Base-by-base conservation (phyloP, 2,888 invertebrate species). In the Drosophila mercatorum region DNA sequence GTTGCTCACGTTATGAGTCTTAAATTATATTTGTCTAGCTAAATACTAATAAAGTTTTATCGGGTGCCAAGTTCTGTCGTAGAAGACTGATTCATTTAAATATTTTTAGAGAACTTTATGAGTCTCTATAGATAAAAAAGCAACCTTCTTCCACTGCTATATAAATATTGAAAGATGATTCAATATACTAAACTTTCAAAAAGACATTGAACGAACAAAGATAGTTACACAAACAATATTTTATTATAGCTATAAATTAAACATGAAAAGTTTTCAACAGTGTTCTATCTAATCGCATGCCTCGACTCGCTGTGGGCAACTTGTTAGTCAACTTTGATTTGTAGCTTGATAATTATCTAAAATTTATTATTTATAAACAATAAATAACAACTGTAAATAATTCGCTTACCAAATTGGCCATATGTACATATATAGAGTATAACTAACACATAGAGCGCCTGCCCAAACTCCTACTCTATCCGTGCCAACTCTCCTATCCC, bases 371-470 rank as follows among this genome's bases (percentile, higher is more conserved):
- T 41, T 14, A 41, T 40, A 64, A 40, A 12, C 28, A 66, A 56
- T 62, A 62, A 67, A 43, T 62, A 51, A 55, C 52, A 73, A 36
- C 28, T 82, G 81, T 80, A 72, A 49, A 83, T 72, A 80, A 83
- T 26, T 41, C 14, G 41, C 68, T 69, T 72, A 67, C 47, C 26
- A 57, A 69, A 81, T 81, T 82, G 80, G 80, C 58, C 52, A 49
- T 59, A 66, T 61, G 40, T 74, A 56, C 65, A 34, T 34, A 5
- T 34, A 34, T 34, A 34, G 5, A 34, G 31, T 69, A 51, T 62
- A 62, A 55, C 63, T 47, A 70, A 63, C 36, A 38, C 56, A 52
- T 67, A 55, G 59, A 59, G 38, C 61, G 47, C n/a, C 41, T 57
- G 12, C 26, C 22, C 11, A 41, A 41, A 41, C 34, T 17, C 40